Percentiles rank a stretch among this genome's conserved stretches.
Conservation (phyloP, 1,140 invertebrate genomes). For the Aphidius gifuensis region DNA sequence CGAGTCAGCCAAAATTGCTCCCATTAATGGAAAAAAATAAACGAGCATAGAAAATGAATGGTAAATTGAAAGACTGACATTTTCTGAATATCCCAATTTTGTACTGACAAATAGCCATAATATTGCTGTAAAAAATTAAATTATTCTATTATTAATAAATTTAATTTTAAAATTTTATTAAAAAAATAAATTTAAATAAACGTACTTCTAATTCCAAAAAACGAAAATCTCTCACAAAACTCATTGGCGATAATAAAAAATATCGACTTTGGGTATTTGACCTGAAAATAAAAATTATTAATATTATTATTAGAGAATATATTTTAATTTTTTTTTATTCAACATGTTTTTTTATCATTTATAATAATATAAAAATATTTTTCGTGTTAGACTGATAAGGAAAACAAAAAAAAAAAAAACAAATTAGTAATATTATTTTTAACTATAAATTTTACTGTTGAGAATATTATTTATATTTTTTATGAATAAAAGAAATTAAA, state of each 20-base stretch:
- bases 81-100: constrained; percentile 63
- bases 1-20: constrained; percentile 85
- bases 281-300: constrained; percentile 57
- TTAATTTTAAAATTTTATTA: not conserved
- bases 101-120: constrained; percentile 75
- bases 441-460: too few species aligned
- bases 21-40: constrained; percentile 83
- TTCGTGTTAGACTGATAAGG: too few species aligned
- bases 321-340: too few species aligned
- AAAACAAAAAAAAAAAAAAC: too few species aligned
- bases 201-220: constrained; percentile 94
- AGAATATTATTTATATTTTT: too few species aligned
- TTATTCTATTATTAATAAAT: not conserved
- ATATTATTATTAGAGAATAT: too few species aligned
- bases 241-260: constrained; percentile 94
- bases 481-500: too few species aligned
- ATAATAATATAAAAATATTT: too few species aligned
- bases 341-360: too few species aligned
- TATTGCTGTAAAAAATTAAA: constrained; percentile 65
- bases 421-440: too few species aligned
- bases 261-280: constrained; percentile 81
- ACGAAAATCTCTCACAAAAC: constrained; percentile 95
- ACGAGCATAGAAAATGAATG: constrained; percentile 81
- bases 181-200: constrained; percentile 27
- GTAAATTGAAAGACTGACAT: constrained; percentile 74